Percentiles rank a stretch among this genome's conserved stretches.
These are phyloP conservation scores for Pyrgilauda ruficollis DNA, from an alignment of 2,113 vertebrate genomes.

Conservation along the genomic window DNA sequence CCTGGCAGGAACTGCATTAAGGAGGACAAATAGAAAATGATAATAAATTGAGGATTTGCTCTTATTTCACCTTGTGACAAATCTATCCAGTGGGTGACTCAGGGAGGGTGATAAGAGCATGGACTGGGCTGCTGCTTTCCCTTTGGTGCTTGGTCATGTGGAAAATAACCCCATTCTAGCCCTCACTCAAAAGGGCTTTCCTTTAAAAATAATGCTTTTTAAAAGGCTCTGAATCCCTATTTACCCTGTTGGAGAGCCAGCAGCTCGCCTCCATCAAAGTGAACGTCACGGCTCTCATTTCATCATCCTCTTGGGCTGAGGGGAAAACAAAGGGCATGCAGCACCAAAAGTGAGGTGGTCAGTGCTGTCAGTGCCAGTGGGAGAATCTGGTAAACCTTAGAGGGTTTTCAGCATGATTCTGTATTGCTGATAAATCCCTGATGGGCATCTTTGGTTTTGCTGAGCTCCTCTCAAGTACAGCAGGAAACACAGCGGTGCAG, in stretches of 20 bases:
- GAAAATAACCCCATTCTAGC: conserved; percentile 47
- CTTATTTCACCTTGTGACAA: conserved; percentile 49
- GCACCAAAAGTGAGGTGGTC: not conserved
- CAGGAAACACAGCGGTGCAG: rapidly evolving
- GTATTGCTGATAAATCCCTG: not conserved
- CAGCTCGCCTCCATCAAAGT: not conserved
- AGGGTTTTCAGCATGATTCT: not conserved
- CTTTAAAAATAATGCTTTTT: conserved; percentile 36
- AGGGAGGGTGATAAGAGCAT: not conserved
- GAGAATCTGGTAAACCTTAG: not conserved
- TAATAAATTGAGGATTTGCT: conserved; percentile 57
- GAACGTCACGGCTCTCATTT: not conserved
- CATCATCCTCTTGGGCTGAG: not conserved
- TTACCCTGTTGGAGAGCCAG: conserved; percentile 6
- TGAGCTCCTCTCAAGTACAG: not conserved
- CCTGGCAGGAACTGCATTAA: conserved; percentile 52
- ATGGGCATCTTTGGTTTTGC: not conserved
- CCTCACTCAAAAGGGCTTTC: conserved; percentile 34
- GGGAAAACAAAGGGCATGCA: not conserved
- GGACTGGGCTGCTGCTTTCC: not conserved
- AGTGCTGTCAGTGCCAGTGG: not conserved
- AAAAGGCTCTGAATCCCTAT: conserved; percentile 4
- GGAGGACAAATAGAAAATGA: conserved; percentile 42
- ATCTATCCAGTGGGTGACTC: conserved; percentile 25
- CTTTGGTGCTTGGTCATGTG: conserved; percentile 46